Evolutionary conservation across 2,888 invertebrate genomes (phyloP).

Genomic region (Phytoseiulus persimilis): DNA sequence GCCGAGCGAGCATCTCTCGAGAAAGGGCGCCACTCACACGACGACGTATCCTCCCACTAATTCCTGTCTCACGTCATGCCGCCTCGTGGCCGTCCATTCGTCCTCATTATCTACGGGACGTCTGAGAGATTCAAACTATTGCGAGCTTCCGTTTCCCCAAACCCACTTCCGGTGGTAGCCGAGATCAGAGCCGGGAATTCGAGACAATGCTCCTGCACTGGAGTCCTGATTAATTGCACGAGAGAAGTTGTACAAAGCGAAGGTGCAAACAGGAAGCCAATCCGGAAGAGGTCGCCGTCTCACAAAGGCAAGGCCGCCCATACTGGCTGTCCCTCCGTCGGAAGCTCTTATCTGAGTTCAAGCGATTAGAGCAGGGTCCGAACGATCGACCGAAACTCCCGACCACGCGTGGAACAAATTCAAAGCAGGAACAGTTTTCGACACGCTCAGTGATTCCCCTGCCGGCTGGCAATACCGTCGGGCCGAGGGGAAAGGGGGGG

Average conservation of each 20-base stretch:
- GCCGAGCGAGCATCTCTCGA: no score
- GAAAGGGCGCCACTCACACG: no score
- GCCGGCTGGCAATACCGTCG: no score
- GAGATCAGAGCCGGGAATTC: not conserved
- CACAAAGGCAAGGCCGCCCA: not conserved
- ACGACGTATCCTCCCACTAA: no score
- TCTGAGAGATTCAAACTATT: not conserved
- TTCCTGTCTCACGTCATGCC: no score
- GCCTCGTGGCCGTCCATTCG: not conserved
- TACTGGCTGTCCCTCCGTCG: not conserved
- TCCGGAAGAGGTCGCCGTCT: not conserved
- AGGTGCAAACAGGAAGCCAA: not conserved
- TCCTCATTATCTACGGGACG: not conserved
- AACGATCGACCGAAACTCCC: not conserved
- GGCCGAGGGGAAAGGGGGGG: no score
- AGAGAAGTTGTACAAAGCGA: not conserved
- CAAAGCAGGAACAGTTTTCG: no score
- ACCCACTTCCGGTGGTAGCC: not conserved
- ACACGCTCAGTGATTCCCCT: no score
- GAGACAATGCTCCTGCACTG: not conserved
- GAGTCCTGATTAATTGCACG: not conserved
- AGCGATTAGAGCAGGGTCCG: not conserved
- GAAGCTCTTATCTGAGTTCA: not conserved
- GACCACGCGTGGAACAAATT: not conserved
- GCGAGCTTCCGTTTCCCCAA: not conserved